Conservation (phyloP, 2,888 invertebrate genomes). For the Pherbina coryleti region DNA sequence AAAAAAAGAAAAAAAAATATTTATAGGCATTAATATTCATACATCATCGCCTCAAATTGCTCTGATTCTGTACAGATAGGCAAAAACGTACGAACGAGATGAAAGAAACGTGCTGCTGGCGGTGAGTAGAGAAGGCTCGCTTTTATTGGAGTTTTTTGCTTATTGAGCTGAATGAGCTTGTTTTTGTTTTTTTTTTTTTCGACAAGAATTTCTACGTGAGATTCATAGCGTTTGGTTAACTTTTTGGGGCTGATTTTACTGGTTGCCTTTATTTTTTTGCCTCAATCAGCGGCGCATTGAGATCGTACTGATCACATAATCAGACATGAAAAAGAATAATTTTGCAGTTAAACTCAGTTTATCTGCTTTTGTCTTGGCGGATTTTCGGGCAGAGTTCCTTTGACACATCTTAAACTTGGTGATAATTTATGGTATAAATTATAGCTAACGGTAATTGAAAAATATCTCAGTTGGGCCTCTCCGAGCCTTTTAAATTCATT, state of each 20-base stretch:
- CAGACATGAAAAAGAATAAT: slow-evolving; percentile 13
- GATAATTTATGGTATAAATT: too few relatives aligned
- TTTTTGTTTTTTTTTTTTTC: too few relatives aligned
- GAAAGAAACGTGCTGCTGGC: neutral
- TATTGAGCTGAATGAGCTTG: neutral
- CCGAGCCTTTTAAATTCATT: too few relatives aligned
- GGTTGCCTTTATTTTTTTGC: neutral
- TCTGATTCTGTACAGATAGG: slow-evolving; percentile 29
- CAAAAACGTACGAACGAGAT: neutral
- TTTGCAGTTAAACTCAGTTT: slow-evolving; percentile 17
- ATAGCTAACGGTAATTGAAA: too few relatives aligned
- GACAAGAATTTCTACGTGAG: slow-evolving; percentile 9
- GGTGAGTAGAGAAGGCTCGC: neutral
- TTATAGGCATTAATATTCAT: slow-evolving; percentile 28
- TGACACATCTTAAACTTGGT: too few relatives aligned
- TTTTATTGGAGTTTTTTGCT: neutral
- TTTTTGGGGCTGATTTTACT: neutral
- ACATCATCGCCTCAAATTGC: slow-evolving; percentile 35
- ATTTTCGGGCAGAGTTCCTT: too few relatives aligned
- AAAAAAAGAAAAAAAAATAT: neutral
- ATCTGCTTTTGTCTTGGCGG: too few relatives aligned
- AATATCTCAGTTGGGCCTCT: too few relatives aligned
- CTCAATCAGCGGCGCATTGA: neutral
- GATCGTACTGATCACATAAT: slow-evolving; percentile 19
- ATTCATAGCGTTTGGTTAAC: neutral